Base-by-base conservation (phyloP, 2,888 invertebrate genomes). In the Yponomeuta cagnagella region DNA sequence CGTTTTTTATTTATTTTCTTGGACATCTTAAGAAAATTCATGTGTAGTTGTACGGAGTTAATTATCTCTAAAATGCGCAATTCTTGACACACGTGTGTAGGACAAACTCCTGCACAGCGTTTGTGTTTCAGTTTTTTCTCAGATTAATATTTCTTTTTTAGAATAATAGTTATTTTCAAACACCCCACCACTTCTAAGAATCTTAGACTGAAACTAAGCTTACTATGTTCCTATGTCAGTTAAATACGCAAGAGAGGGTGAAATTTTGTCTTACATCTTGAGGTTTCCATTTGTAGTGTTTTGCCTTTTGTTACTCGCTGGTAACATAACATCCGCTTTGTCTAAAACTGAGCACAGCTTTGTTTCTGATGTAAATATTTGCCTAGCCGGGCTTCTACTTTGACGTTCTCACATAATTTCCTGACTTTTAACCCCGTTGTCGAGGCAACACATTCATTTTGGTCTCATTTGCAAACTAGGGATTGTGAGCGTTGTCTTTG, bases 331-430 rank as follows among this genome's bases (percentile, higher is more conserved):
- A 79, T 80, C 80, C 79, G 80, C 85, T 83, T 85, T 85, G 86
- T 87, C 80, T 84, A 79, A 82, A 80, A 79, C 75, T 76, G 72
- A 76, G 78, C 76, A 80, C 63, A 33, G 69, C 84, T 82, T 83
- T 85, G 82, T 79, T 81, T 78, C 80, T 78, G 79, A 83, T 82
- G 84, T 82, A 85, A 87, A 89, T 87, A 82, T 90, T 88, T 88
- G 79, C 80, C 80, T 80, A 78, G 78, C 77, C 77, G 82, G 79
- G 84, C 83, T 82, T 82, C 78, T 78, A 79, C 80, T 84, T 83
- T 83, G 80, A 81, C 79, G 82, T 79, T 77, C 75, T 77, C 78
- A 80, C 82, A 80, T 82, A 83, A 85, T 83, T 83, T 84, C 82
- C 81, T 77, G 80, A 80, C 82, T 68, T 48, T 80, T 78, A 77